Base-by-base conservation (phyloP, 2,113 vertebrate species). In the Phylloscopus trochiloides region DNA sequence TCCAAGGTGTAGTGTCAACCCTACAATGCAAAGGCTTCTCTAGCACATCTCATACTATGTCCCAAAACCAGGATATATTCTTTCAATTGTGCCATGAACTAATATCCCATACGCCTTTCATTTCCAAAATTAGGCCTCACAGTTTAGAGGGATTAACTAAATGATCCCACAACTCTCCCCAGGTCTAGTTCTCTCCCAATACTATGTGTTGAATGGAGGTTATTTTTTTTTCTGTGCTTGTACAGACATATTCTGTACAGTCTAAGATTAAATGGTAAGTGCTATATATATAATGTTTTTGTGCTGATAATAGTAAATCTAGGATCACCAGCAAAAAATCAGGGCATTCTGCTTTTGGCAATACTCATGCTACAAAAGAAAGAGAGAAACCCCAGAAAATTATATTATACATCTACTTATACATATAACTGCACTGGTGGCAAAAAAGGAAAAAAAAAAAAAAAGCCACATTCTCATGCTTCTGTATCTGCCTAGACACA, bases 361-460 rank as follows among this genome's bases (percentile, higher is more conserved):
- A 75, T 24, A n/a, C 3, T 65, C 6, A 57, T 26, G 14, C 9
- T 89, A 79, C 25, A 54, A 55, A 55, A 55, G 8, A 71, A 93
- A 74, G 68, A 63, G 11, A 77, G 80, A 73, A 10, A 24, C 16
- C 9, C 4, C 12, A 74, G 32, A 52, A 91, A 85, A 82, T 18
- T 26, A 0, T 38, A 10, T 24, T 4, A 36, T 45, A 6, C 7
- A 19, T 70, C 22, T 70, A 20, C 26, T 93, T 36, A 51, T 24
- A 50, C 3, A 14, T 19, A 1, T 55, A 70, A 57, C 4, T 72
- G 4, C 5, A 28, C 11, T 0, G 0, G 14, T 40, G 47, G 14
- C 25, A 55, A 77, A 36, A 36, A 36, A 34, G 34, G 34, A 34
- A 36, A 36, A 36, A 36, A 36, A 36, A 36, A 36, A 10, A 36